Conservation (phyloP, 2,888 invertebrate species). For the Trileptium ribeirensis region DNA sequence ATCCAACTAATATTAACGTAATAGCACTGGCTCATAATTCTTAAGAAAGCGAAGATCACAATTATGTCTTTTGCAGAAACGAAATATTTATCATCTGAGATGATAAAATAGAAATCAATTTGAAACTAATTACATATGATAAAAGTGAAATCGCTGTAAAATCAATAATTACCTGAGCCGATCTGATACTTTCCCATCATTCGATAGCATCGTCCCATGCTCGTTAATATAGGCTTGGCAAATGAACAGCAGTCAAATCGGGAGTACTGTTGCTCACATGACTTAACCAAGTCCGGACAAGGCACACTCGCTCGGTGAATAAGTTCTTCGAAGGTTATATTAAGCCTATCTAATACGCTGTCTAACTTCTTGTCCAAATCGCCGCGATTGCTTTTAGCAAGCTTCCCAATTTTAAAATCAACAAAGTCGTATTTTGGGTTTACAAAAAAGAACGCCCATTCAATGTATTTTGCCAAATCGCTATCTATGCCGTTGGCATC, state of each 20-base stretch:
- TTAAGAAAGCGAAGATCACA: no score
- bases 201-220: conserved; percentile 15
- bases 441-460: conserved; percentile 8
- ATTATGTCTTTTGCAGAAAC: no score
- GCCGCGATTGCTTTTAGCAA: background rate
- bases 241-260: background rate
- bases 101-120: no score
- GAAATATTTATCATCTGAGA: no score
- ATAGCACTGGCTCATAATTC: no score
- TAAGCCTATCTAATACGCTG: background rate
- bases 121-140: no score
- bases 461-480: background rate
- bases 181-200: conserved; percentile 1
- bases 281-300: conserved; percentile 5
- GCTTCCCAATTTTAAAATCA: background rate
- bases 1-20: no score
- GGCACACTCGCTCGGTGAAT: background rate
- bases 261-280: conserved; percentile 11
- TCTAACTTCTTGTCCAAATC: background rate
- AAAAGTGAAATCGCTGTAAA: no score
- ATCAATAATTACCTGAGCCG: conserved; percentile 14
- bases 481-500: background rate
- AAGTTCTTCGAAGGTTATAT: background rate
- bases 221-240: background rate
- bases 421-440: background rate